Conservation (phyloP, 2,888 invertebrate species). For the Pristionchus exspectatus region DNA sequence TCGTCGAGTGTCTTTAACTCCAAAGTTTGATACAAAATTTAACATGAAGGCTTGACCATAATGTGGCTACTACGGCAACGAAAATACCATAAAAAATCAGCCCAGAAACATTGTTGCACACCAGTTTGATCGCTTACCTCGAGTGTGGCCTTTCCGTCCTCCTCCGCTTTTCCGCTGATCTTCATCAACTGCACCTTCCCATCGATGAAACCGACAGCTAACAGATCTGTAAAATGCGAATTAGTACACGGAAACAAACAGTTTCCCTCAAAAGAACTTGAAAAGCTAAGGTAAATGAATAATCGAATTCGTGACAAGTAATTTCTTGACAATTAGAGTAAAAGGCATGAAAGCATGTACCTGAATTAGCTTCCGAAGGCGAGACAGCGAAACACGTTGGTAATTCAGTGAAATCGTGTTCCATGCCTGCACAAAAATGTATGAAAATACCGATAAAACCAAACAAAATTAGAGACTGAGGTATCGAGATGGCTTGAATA, state of each 20-base stretch:
- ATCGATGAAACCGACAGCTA: constrained; percentile 43
- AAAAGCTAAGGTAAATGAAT: neutral
- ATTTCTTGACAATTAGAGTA: neutral
- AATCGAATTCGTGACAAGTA: no score
- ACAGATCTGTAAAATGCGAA: neutral
- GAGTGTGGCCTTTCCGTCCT: neutral
- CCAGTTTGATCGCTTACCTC: neutral
- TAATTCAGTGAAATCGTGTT: constrained; percentile 16
- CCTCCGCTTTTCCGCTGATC: neutral
- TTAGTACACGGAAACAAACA: neutral
- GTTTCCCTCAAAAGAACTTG: neutral
- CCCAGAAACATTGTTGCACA: no score
- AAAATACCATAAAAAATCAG: neutral
- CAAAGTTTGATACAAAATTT: no score
- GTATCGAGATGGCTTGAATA: neutral
- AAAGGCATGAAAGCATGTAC: neutral
- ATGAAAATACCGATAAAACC: neutral
- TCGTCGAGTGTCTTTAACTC: no score
- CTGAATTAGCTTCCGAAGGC: neutral
- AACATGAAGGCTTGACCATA: no score
- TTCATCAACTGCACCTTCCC: constrained; percentile 18
- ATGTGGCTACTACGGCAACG: no score
- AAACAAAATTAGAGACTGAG: neutral
- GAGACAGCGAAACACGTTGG: constrained; percentile 45
- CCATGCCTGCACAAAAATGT: neutral